Conservation (phyloP, 2,888 invertebrate genomes). For the Patella caerulea region DNA sequence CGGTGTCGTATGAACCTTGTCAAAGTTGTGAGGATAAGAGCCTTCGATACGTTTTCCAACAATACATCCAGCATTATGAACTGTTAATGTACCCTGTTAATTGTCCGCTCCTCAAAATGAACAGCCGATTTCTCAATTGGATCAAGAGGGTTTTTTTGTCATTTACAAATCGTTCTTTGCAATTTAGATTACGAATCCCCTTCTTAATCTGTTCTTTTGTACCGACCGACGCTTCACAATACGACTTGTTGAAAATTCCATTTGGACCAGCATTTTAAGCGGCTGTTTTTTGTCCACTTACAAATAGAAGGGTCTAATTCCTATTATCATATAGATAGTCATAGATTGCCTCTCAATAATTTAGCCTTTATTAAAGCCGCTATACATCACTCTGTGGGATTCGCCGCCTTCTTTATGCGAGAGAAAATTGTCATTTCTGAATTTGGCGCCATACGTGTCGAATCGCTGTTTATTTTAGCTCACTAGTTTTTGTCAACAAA, state of each 20-base stretch:
- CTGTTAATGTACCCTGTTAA: conserved; percentile 4
- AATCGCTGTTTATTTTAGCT: conserved; percentile 2
- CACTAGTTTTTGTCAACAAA: not conserved
- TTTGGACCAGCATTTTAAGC: too few relatives aligned
- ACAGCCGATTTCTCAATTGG: too few relatives aligned
- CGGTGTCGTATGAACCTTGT: too few relatives aligned
- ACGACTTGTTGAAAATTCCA: too few relatives aligned
- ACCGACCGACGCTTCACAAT: too few relatives aligned
- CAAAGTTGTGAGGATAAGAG: not conserved
- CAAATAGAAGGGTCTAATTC: too few relatives aligned
- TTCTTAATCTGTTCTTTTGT: too few relatives aligned
- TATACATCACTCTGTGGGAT: not conserved
- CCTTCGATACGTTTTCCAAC: not conserved
- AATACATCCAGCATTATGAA: not conserved
- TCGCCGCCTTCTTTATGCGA: not conserved
- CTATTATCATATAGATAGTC: conserved; percentile 10
- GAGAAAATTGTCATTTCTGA: not conserved
- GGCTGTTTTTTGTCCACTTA: too few relatives aligned
- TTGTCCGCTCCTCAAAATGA: too few relatives aligned
- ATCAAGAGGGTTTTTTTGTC: too few relatives aligned
- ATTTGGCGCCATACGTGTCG: conserved; percentile 4
- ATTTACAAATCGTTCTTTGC: too few relatives aligned
- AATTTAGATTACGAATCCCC: too few relatives aligned
- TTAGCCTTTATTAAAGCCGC: not conserved
- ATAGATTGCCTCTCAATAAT: not conserved